A percentile compares a stretch with the other conserved stretches of the same genome.
These are phyloP conservation scores for Lobophora halterata DNA, from an alignment of 2,888 invertebrate genomes.

Conservation along the genomic window DNA sequence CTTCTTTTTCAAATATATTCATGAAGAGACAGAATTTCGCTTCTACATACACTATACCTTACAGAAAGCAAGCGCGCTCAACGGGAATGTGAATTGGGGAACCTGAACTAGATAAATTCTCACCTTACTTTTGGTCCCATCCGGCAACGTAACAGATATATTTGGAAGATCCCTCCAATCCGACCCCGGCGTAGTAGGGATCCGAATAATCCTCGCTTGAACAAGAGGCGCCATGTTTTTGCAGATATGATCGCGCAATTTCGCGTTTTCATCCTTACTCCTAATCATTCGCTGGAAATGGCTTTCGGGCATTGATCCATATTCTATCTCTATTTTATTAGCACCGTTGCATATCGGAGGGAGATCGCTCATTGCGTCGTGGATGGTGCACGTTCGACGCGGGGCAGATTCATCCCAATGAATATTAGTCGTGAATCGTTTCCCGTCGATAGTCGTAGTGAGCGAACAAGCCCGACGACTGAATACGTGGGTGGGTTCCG, in stretches of 20 bases:
- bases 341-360: conserved; percentile 88
- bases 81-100: too few relatives aligned
- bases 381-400: conserved; percentile 87
- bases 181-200: conserved; percentile 87
- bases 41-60: too few relatives aligned
- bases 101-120: too few relatives aligned
- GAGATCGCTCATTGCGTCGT: conserved; percentile 92
- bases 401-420: conserved; percentile 87
- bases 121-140: conserved; percentile 84
- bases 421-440: conserved; percentile 75
- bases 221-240: conserved; percentile 92
- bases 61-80: too few relatives aligned
- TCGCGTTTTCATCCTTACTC: conserved; percentile 76
- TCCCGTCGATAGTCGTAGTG: conserved; percentile 67
- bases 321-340: conserved; percentile 84
- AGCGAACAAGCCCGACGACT: conserved; percentile 84
- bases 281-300: conserved; percentile 89
- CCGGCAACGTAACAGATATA: conserved; percentile 83
- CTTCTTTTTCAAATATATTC: too few relatives aligned
- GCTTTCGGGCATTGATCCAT: conserved; percentile 85
- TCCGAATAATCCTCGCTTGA: conserved; percentile 87
- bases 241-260: conserved; percentile 88
- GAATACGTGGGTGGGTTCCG: conserved; percentile 90
- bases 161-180: conserved; percentile 95
- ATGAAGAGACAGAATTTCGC: too few relatives aligned